These are phyloP conservation scores for Mechanitis mazaeus DNA, from an alignment of 2,888 invertebrate genomes.

Conservation along the genomic window DNA sequence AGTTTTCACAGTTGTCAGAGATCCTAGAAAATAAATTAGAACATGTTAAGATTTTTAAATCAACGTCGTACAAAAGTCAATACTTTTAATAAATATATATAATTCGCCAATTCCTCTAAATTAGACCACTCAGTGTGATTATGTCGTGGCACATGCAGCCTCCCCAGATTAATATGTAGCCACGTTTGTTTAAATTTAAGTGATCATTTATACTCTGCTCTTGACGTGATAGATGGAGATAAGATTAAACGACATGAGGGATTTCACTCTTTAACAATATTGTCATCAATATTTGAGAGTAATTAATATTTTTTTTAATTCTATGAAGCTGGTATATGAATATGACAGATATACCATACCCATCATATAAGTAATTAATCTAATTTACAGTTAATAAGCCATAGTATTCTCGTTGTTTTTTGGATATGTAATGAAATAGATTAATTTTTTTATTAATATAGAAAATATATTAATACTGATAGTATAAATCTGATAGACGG, in stretches of 20 bases:
- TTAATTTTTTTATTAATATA: too few species aligned
- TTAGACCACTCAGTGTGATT: not conserved
- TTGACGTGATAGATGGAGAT: constrained; percentile 6
- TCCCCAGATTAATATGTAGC: constrained; percentile 7
- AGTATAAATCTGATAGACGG: too few species aligned
- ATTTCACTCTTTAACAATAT: not conserved
- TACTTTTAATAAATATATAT: not conserved
- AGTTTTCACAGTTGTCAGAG: too few species aligned
- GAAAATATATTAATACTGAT: too few species aligned
- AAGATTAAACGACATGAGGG: constrained; percentile 4
- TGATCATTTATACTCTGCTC: constrained; percentile 3
- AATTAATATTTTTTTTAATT: not conserved
- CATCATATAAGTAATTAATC: too few species aligned
- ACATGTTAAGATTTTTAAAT: too few species aligned
- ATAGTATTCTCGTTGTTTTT: too few species aligned
- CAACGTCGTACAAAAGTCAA: too few species aligned
- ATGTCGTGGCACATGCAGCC: constrained; percentile 5
- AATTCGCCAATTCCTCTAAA: not conserved
- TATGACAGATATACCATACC: too few species aligned
- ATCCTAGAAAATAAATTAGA: too few species aligned
- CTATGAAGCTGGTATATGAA: not conserved
- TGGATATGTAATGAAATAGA: too few species aligned
- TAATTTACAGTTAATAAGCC: too few species aligned
- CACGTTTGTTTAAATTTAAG: constrained; percentile 6
- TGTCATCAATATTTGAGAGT: not conserved